Evolutionary conservation across 2,888 invertebrate species (phyloP).

Genomic region (Drosophila macrospina): DNA sequence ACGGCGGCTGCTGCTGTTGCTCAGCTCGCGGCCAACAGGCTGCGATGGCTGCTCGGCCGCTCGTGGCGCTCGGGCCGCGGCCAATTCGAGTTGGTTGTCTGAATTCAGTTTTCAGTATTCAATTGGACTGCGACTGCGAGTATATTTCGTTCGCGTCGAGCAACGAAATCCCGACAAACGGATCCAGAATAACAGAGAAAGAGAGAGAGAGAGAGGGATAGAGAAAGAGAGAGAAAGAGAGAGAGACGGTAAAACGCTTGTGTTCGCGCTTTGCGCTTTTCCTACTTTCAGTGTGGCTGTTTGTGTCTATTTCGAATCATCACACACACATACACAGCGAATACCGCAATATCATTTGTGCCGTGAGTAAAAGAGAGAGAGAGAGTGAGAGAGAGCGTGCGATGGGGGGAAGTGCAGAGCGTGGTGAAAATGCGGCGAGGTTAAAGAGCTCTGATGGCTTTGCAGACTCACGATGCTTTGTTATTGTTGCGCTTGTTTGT

Average conservation of each 20-base stretch:
- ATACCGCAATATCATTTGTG: slow-evolving; percentile 33
- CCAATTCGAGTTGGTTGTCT: slow-evolving; percentile 82
- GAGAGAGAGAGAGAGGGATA: background rate
- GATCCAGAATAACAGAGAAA: slow-evolving; percentile 58
- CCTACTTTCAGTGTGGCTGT: slow-evolving; percentile 37
- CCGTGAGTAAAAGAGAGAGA: slow-evolving; percentile 1
- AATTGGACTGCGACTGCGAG: slow-evolving; percentile 78
- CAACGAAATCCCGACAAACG: slow-evolving; percentile 63
- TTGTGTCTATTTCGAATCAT: slow-evolving; percentile 41
- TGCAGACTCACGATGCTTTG: slow-evolving; percentile 31
- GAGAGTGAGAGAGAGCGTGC: background rate
- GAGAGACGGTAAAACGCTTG: slow-evolving; percentile 63
- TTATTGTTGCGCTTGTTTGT: slow-evolving; percentile 8
- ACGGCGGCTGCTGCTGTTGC: slow-evolving; percentile 59
- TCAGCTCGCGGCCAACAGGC: slow-evolving; percentile 74
- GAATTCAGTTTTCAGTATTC: slow-evolving; percentile 83
- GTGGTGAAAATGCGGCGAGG: background rate
- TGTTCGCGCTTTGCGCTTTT: slow-evolving; percentile 66
- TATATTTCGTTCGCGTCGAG: slow-evolving; percentile 52
- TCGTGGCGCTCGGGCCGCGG: slow-evolving; percentile 71
- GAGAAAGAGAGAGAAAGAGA: slow-evolving; percentile 27
- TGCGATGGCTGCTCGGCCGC: slow-evolving; percentile 77
- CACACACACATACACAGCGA: slow-evolving; percentile 25
- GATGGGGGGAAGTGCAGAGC: background rate
- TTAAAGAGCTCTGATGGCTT: slow-evolving; percentile 33